Evolutionary conservation across 2,113 vertebrate species (phyloP).

Genomic region (Ramphastos sulfuratus): DNA sequence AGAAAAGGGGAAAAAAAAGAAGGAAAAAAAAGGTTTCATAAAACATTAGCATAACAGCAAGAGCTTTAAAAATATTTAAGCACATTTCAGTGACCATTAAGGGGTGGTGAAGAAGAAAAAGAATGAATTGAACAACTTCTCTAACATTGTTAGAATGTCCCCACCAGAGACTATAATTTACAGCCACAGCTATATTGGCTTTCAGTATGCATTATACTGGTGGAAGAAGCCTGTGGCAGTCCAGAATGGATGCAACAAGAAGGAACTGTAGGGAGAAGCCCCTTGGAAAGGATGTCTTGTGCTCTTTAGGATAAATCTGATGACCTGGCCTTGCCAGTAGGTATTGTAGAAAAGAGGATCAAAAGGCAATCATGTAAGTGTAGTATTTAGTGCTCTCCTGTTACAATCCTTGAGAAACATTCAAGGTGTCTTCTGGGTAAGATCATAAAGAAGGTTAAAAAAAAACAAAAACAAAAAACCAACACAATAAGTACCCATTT

Average conservation of each 20-base stretch:
- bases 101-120: not conserved
- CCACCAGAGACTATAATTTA: not conserved
- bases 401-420: not conserved
- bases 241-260: not conserved
- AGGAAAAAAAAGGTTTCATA: not conserved
- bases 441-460: not conserved
- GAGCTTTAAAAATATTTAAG: constrained; percentile 22
- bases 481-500: not conserved
- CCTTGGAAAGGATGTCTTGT: not conserved
- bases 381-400: not conserved
- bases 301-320: not conserved
- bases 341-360: not conserved
- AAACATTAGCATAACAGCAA: constrained; percentile 30
- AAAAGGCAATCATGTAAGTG: not conserved
- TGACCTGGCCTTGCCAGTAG: not conserved
- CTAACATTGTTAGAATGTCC: not conserved
- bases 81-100: not conserved
- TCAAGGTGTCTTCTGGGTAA: not conserved
- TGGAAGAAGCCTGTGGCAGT: not conserved
- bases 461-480: too few species aligned
- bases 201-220: not conserved
- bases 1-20: not conserved
- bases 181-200: not conserved
- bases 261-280: not conserved
- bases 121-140: not conserved